These are phyloP conservation scores for Leptinotarsa tumamoca DNA, from an alignment of 2,888 invertebrate species.

Conservation along the genomic window DNA sequence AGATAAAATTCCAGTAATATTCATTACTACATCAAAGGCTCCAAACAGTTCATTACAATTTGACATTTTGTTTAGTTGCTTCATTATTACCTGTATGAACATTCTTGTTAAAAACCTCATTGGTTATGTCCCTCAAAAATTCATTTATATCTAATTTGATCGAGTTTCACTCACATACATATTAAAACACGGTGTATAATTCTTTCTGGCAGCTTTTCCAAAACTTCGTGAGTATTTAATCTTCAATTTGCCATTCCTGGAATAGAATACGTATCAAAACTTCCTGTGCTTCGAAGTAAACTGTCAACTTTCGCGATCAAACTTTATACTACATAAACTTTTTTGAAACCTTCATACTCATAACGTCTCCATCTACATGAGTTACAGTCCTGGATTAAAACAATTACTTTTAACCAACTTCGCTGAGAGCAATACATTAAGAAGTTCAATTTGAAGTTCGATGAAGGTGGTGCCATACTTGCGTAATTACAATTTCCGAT, in stretches of 20 bases:
- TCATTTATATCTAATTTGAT: too few relatives aligned
- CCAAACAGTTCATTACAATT: too few relatives aligned
- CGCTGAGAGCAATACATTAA: neutral
- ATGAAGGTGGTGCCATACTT: neutral
- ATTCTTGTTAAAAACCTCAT: too few relatives aligned
- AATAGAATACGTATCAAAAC: constrained; percentile 1
- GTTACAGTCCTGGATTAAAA: constrained; percentile 1
- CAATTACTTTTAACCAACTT: neutral
- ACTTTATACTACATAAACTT: neutral
- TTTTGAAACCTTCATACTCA: constrained; percentile 1
- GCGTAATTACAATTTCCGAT: neutral
- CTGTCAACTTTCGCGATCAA: neutral
- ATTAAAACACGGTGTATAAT: neutral
- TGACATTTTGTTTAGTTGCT: too few relatives aligned
- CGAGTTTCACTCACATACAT: neutral
- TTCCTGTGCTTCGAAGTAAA: neutral
- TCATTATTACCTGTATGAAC: too few relatives aligned
- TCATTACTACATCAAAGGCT: too few relatives aligned
- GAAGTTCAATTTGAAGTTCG: neutral
- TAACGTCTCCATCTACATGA: constrained; percentile 4
- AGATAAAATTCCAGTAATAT: too few relatives aligned
- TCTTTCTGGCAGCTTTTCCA: neutral
- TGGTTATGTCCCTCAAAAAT: neutral
- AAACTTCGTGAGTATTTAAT: constrained; percentile 4
- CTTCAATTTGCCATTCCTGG: neutral